Evolutionary conservation across 2,888 invertebrate species (phyloP).

Genomic region (Sclerodermus sp.): DNA sequence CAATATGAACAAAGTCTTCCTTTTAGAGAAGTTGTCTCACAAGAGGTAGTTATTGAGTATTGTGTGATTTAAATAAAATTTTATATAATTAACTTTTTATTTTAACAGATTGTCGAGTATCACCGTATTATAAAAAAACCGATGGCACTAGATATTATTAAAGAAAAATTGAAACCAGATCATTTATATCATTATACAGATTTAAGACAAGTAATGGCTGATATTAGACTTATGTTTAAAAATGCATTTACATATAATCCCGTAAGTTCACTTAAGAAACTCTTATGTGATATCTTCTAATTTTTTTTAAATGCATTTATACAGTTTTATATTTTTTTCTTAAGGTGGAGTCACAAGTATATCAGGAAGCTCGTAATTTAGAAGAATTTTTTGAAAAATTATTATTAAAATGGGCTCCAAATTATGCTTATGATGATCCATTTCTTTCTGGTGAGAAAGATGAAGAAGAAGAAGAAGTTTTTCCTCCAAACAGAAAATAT

Average conservation of each 20-base stretch:
- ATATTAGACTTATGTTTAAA: constrained; percentile 82
- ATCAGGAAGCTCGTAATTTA: constrained; percentile 76
- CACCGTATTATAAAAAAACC: constrained; percentile 74
- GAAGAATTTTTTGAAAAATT: constrained; percentile 86
- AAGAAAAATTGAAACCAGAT: constrained; percentile 76
- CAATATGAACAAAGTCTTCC: constrained; percentile 87
- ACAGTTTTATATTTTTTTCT: constrained; percentile 13
- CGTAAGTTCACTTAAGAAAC: constrained; percentile 65
- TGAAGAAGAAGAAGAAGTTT: constrained; percentile 57
- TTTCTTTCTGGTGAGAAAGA: constrained; percentile 57
- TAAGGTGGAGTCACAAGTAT: constrained; percentile 76
- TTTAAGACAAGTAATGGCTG: constrained; percentile 75
- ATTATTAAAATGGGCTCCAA: constrained; percentile 79
- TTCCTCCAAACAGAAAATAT: constrained; percentile 61
- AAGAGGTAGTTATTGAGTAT: constrained; percentile 63
- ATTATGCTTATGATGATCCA: constrained; percentile 66
- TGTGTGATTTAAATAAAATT: constrained; percentile 17
- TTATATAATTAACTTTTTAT: constrained; percentile 11
- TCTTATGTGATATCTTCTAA: too few relatives aligned
- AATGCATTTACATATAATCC: constrained; percentile 85
- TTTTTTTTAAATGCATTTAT: background rate
- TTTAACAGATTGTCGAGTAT: constrained; percentile 66
- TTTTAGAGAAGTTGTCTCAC: constrained; percentile 82
- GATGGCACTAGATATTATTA: constrained; percentile 83
- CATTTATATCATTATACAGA: constrained; percentile 73